phyloP scores from a whole-genome alignment of 2,888 invertebrate species.

The Sarcophaga caerulescens region DNA sequence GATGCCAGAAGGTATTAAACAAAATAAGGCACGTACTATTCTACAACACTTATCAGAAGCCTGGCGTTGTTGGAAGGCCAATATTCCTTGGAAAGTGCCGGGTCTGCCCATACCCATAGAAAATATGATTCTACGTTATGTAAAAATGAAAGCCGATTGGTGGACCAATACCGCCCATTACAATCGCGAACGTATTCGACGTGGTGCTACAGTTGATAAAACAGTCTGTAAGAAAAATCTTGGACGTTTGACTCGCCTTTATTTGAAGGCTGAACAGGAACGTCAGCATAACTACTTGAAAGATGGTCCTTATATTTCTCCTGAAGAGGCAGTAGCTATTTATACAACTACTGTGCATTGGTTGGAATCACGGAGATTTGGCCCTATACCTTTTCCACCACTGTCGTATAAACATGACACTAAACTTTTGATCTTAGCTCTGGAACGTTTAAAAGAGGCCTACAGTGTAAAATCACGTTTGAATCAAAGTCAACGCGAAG shows the following conservation, averaged over 20 bases:
- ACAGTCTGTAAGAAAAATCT: slow-evolving; percentile 99
- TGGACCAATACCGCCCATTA: slow-evolving; percentile 99
- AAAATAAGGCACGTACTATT: slow-evolving; percentile 99
- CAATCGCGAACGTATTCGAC: slow-evolving; percentile 98
- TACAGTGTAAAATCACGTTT: slow-evolving; percentile 98
- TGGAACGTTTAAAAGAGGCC: slow-evolving; percentile 98
- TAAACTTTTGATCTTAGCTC: slow-evolving; percentile 96
- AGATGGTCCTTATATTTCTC: slow-evolving; percentile 99
- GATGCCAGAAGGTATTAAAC: slow-evolving; percentile 99
- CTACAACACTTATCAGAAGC: slow-evolving; percentile 99
- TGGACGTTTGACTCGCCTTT: slow-evolving; percentile 97
- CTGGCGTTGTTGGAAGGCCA: slow-evolving; percentile 99
- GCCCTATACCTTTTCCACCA: slow-evolving; percentile 99
- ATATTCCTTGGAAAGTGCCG: slow-evolving; percentile 99
- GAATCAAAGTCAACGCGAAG: slow-evolving; percentile 99
- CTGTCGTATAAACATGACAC: slow-evolving; percentile 99
- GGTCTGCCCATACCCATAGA: slow-evolving; percentile 99
- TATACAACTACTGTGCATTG: slow-evolving; percentile 99
- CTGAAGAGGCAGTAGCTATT: slow-evolving; percentile 99
- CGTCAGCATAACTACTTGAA: slow-evolving; percentile 99
- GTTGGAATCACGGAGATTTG: slow-evolving; percentile 98
- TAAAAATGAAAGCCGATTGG: slow-evolving; percentile 99
- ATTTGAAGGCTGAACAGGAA: slow-evolving; percentile 99
- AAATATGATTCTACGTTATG: slow-evolving; percentile 99
- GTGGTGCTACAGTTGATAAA: slow-evolving; percentile 99